Base-by-base conservation (phyloP, 2,888 invertebrate genomes). In the Drosophila cognata region DNA sequence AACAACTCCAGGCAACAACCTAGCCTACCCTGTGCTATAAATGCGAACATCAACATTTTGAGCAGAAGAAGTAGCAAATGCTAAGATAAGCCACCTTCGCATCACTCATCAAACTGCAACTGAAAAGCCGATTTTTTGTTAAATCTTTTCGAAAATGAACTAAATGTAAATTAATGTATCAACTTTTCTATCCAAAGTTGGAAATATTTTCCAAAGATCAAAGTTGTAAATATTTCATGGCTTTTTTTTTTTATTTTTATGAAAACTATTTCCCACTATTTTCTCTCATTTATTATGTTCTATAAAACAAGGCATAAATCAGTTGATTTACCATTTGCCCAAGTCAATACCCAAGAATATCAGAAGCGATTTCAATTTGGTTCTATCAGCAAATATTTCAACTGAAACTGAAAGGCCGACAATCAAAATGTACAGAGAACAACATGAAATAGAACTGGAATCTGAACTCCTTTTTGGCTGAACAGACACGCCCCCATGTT, bases 41-140 rank as follows among this genome's bases (percentile, higher is more conserved):
- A 67, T 71, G 64, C 66, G 65, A 69, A 69, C 51, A 66, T 77
- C 83, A 86, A 86, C 81, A 84, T 69, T 71, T 62, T 33, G 46
- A 48, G 29, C 46, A 13, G 46, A 56, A 38, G 13, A 56, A 13
- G n/a, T 46, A 8, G 46, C 21, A 25, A 56, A 38, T 38, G 1
- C 38, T 29, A 5, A 38, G 28, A 29, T n/a, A 56, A 8, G n/a
- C 36, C 28, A 55, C 25, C 25, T 55, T 53, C 25, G 18, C 16
- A 35, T 25, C 33, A 53, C 31, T 21, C 16, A 25, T 46, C 21
- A 46, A 46, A 46, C 2, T 46, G 46, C 16, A 16, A 46, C 46
- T 46, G 16, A 46, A 46, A 16, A 16, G 7, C 2, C 1, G 16
- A 2, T 21, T 46, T 21, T 7, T 11, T n/a, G 5, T 11, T 2